A percentile compares a stretch with the other conserved stretches of the same genome.
These are phyloP conservation scores for Melipona beecheii DNA, from an alignment of 2,888 invertebrate genomes.

Conservation along the genomic window DNA sequence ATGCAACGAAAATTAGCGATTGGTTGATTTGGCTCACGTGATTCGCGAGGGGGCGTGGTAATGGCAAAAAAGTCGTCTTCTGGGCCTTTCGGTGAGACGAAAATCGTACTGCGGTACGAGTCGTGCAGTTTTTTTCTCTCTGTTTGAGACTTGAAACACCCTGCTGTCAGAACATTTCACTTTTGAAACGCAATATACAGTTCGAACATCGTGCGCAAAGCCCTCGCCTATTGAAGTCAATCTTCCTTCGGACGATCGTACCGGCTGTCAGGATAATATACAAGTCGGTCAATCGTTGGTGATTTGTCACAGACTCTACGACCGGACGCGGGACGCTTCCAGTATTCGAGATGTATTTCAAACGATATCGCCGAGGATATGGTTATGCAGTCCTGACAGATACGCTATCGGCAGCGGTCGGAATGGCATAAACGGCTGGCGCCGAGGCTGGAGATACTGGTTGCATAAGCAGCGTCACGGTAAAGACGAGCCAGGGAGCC, in stretches of 20 bases:
- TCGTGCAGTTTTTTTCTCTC: too few relatives aligned
- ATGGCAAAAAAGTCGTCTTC: too few relatives aligned
- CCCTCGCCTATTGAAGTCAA: neutral
- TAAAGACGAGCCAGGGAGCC: conserved; percentile 65
- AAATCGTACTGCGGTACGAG: too few relatives aligned
- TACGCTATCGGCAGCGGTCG: conserved; percentile 57
- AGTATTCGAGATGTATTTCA: conserved; percentile 58
- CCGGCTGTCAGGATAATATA: neutral
- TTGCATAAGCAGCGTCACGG: conserved; percentile 59
- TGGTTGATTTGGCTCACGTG: too few relatives aligned
- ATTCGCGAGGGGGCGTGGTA: too few relatives aligned
- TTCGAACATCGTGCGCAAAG: too few relatives aligned
- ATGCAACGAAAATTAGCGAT: too few relatives aligned
- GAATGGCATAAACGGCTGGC: conserved; percentile 26
- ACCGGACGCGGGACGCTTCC: conserved; percentile 10
- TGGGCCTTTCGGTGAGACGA: too few relatives aligned
- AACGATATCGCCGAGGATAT: conserved; percentile 52
- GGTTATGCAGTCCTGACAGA: conserved; percentile 58
- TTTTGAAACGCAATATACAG: too few relatives aligned
- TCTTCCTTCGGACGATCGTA: neutral
- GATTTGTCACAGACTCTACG: conserved; percentile 17
- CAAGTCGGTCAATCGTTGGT: conserved; percentile 10
- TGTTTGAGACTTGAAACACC: too few relatives aligned
- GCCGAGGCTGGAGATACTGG: conserved; percentile 43
- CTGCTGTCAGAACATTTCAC: too few relatives aligned